Conservation (phyloP, 2,113 vertebrate genomes). For the Pica pica region DNA sequence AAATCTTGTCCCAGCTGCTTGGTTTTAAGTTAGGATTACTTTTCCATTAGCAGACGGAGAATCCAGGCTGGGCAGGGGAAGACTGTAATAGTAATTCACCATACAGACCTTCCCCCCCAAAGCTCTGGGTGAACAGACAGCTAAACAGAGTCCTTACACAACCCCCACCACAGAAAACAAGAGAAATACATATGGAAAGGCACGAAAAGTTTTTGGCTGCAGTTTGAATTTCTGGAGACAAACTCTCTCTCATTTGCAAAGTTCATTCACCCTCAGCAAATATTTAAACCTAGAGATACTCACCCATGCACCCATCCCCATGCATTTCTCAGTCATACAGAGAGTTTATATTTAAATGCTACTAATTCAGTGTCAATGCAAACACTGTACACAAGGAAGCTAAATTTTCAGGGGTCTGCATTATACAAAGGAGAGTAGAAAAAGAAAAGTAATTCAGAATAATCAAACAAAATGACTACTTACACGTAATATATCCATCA, state of each 20-base stretch:
- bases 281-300: neutral
- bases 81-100: neutral
- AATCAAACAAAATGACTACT: constrained; percentile 76
- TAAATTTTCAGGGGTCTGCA: neutral
- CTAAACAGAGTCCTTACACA: neutral
- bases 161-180: neutral
- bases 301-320: neutral
- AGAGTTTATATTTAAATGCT: neutral
- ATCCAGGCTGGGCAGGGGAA: neutral
- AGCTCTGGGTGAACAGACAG: neutral
- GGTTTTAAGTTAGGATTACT: neutral
- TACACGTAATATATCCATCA: constrained; percentile 90
- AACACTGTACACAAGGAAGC: neutral
- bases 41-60: neutral
- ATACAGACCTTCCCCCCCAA: neutral
- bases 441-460: constrained; percentile 11
- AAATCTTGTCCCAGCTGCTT: neutral
- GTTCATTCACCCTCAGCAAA: neutral
- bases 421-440: neutral
- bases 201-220: neutral
- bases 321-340: neutral
- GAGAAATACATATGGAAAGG: neutral
- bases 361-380: neutral
- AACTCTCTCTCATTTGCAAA: neutral
- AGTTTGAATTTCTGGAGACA: neutral